Evolutionary conservation across 2,113 vertebrate species (phyloP), one percentile per base, ranked within the genome.

Genomic region (Embiotoca jacksoni): DNA sequence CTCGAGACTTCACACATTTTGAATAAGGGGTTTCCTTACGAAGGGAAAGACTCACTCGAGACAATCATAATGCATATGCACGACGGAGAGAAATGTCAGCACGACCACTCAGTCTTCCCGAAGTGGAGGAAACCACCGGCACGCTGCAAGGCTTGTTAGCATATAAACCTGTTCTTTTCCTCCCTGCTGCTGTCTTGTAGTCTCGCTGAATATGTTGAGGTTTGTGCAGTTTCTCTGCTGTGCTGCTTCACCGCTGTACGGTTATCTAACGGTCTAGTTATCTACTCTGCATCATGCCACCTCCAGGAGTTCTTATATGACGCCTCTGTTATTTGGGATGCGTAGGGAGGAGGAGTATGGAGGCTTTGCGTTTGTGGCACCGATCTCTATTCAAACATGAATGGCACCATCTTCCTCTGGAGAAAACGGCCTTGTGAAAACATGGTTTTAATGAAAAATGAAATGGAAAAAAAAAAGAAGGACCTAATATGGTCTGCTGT

Each of bases 231-330:
- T 70, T 59, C 47, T 70, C 49, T 68, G 61, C 39, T 58, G 31
- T 72, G 69, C 72, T 63, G 55, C 64, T 68, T 72, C 57, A 23
- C 65, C 79, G 70, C 75, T 77, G 78, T 68, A 50, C 57, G 62
- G 84, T 91, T 88, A 87, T 78, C 81, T 91, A 83, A 89, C 82
- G 53, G 80, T 86, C 62, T 78, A 62, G 82, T 80, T 80, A 79
- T 76, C 58, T 31, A 39, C 77, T 88, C 80, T 87, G 81, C 81
- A 83, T 90, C 85, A 84, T 84, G 68, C 87, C 84, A 88, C 88
- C 82, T 91, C 88, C 86, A 90, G 82, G 82, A 87, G 81, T 80
- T 88, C 85, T 88, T 74, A 84, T 85, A 69, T 85, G 88, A 86
- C n/a, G 58, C 72, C 75, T 83, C 80, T 85, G 80, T 88, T 83